Evolutionary conservation across 2,888 invertebrate genomes (phyloP), one percentile per base, ranked within the genome.

Genomic region (Nysson spinosus): DNA sequence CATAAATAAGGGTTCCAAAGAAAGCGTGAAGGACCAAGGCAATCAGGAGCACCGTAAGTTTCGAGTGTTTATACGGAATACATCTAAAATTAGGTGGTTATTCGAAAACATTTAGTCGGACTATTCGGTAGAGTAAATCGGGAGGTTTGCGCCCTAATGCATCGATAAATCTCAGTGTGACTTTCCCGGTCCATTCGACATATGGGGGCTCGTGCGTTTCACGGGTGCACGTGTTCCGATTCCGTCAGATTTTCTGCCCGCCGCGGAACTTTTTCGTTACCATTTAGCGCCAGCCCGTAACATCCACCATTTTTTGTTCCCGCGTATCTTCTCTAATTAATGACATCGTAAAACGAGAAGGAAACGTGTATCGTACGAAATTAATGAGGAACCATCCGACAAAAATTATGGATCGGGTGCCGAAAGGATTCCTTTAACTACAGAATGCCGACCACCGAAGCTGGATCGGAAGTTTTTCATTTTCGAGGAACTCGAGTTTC

Each of bases 161-260:
- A 50, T 72, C 74, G 69, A 75, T 75, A 74, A 74, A 72, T 74
- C 65, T 69, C 49, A n/a, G 30, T 37, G 28, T 43, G 35, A 44
- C 22, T 24, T 47, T 40, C 34, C 49, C 20, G 39, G 47, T 44
- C 22, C 47, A 46, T 55, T 62, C 24, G 49, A 49, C 60, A 42
- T 35, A 54, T 58, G 44, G 26, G 19, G 34, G 2, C 47, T 35
- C 39, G 52, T 52, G 32, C 14, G 42, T 37, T 28, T 32, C 39
- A n/a, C 19, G 16, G 42, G 30, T 16, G 51, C 56, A 50, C 55
- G 64, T 58, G 71, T 57, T 47, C 46, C 54, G 58, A 56, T 60
- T 56, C 58, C 35, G 51, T 71, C 60, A 50, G 60, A 22, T 49
- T 55, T n/a, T 74, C 56, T 54, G 35, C 24, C 19, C 26, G 50